phyloP scores from a whole-genome alignment of 2,797 vertebrate genomes.

The Crenichthys baileyi region DNA sequence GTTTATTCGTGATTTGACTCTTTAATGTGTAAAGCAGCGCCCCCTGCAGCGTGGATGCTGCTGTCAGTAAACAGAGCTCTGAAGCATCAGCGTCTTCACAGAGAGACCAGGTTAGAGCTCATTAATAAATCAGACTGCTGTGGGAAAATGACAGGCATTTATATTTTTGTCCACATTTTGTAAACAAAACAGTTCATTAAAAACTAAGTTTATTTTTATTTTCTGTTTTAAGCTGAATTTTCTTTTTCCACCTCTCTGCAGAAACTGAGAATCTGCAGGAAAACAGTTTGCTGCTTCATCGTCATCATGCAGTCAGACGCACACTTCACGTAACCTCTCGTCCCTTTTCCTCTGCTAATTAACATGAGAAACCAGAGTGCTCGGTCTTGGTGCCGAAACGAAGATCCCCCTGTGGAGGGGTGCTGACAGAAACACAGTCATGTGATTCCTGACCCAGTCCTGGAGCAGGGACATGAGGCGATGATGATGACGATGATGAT shows the following conservation, averaged over 20 bases:
- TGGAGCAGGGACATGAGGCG: too few relatives aligned
- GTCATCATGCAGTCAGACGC: not conserved
- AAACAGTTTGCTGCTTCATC: not conserved
- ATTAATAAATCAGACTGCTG: not conserved
- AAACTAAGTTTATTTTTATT: not conserved
- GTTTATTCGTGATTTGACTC: not conserved
- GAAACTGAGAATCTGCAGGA: not conserved
- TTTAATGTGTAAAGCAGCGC: not conserved
- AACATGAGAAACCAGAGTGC: conserved; percentile 38
- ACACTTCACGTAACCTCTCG: conserved; percentile 1
- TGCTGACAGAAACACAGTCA: conserved; percentile 44
- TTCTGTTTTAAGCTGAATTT: not conserved
- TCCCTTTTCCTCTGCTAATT: conserved; percentile 29
- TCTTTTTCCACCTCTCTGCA: not conserved
- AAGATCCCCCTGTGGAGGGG: conserved; percentile 15
- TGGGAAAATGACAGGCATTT: not conserved
- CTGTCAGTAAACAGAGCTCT: not conserved
- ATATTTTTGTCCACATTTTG: conserved; percentile 3
- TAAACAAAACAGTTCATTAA: conserved; percentile 11
- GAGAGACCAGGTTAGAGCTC: not conserved
- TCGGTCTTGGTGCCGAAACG: conserved; percentile 35
- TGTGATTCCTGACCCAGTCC: conserved; percentile 7
- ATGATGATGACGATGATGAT: too few relatives aligned
- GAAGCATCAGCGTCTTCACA: not conserved
- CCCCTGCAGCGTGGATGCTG: not conserved